A percentile compares a stretch with the other conserved stretches of the same genome.
phyloP scores from a whole-genome alignment of 1,140 invertebrate species.

The Chlorops oryzae region DNA sequence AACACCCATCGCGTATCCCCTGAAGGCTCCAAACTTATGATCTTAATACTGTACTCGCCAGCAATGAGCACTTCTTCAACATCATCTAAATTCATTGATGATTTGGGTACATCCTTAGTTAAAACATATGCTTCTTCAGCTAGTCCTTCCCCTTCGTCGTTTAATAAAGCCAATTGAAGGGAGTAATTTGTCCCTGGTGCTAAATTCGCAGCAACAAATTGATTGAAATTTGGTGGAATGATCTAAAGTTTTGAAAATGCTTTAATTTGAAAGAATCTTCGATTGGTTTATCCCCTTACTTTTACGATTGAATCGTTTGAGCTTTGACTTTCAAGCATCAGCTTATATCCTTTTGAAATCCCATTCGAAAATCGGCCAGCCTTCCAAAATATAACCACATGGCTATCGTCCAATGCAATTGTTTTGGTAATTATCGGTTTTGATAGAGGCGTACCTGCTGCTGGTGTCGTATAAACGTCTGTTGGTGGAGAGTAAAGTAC shows the following conservation, averaged over 20 bases:
- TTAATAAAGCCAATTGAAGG: conserved; percentile 71
- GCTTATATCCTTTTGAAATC: conserved; percentile 60
- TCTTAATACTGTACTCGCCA: conserved; percentile 55
- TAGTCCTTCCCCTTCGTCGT: conserved; percentile 73
- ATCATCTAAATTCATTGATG: conserved; percentile 50
- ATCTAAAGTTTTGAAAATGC: not conserved
- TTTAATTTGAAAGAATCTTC: not conserved
- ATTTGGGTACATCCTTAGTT: conserved; percentile 50
- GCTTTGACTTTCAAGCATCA: conserved; percentile 43
- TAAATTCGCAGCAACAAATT: conserved; percentile 67
- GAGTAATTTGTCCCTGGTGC: conserved; percentile 68
- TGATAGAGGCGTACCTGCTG: conserved; percentile 66
- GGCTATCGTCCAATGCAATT: conserved; percentile 72
- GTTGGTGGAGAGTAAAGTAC: conserved; percentile 73
- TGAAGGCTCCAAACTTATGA: conserved; percentile 62
- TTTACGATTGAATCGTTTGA: not conserved
- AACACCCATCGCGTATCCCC: conserved; percentile 46
- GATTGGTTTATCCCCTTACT: not conserved
- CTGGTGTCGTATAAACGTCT: conserved; percentile 71
- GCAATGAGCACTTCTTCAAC: conserved; percentile 62
- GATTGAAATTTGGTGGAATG: not conserved
- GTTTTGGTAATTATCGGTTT: conserved; percentile 66
- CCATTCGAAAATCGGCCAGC: conserved; percentile 81
- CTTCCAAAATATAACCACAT: conserved; percentile 81
- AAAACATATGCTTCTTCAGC: conserved; percentile 2